Evolutionary conservation across 2,888 invertebrate genomes (phyloP).

Genomic region (Eupithecia vulgata): DNA sequence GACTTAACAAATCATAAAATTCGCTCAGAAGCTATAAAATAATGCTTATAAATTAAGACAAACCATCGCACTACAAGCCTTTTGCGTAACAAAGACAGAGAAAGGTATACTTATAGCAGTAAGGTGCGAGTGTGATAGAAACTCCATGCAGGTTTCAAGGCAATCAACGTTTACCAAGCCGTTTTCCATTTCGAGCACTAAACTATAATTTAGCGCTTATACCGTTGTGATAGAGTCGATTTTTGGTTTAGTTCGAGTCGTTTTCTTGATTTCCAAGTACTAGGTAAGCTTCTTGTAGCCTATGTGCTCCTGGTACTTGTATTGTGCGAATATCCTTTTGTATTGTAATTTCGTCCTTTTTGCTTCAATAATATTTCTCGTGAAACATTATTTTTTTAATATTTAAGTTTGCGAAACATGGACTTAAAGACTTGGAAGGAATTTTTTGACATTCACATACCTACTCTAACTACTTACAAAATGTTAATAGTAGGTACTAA

Average conservation of each 20-base stretch:
- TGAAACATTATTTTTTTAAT: background rate
- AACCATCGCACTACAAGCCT: slow-evolving; percentile 61
- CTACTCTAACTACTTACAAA: no score
- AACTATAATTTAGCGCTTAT: slow-evolving; percentile 38
- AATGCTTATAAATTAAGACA: slow-evolving; percentile 45
- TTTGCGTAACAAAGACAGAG: slow-evolving; percentile 69
- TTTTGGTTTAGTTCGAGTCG: slow-evolving; percentile 43
- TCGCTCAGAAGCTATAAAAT: slow-evolving; percentile 23
- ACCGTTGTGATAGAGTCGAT: slow-evolving; percentile 31
- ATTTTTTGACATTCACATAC: no score
- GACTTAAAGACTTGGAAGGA: no score
- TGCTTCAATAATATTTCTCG: background rate
- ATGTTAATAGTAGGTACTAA: no score
- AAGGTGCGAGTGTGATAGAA: slow-evolving; percentile 53
- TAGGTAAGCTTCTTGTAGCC: slow-evolving; percentile 65
- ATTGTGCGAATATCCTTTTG: slow-evolving; percentile 57
- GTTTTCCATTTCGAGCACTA: slow-evolving; percentile 68
- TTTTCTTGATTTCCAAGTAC: slow-evolving; percentile 74
- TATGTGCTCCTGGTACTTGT: slow-evolving; percentile 66
- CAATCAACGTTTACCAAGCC: slow-evolving; percentile 78
- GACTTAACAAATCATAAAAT: slow-evolving; percentile 16
- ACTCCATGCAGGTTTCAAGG: slow-evolving; percentile 71
- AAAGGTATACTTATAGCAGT: slow-evolving; percentile 47
- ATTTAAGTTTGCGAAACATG: background rate
- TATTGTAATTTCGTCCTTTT: slow-evolving; percentile 41